Evolutionary conservation across 2,888 invertebrate species (phyloP), one percentile per base, ranked within the genome.

Genomic region (Ormia ochracea): DNA sequence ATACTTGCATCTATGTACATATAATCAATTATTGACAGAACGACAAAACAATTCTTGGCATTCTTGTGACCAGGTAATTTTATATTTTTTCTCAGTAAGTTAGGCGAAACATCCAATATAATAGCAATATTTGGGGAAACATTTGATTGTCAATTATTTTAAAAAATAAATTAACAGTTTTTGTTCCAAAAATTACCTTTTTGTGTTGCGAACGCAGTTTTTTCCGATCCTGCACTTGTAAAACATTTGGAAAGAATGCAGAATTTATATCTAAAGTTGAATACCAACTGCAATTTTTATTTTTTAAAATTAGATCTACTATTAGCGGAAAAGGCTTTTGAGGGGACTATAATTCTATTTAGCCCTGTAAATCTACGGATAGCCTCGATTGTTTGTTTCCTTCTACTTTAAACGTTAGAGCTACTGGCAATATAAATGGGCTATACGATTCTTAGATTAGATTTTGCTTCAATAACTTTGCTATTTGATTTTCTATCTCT

Each of bases 131-230:
- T n/a, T n/a, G n/a, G n/a, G n/a, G n/a, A n/a, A n/a, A n/a, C n/a
- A n/a, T n/a, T n/a, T n/a, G n/a, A n/a, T n/a, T n/a, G n/a, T n/a
- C n/a, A n/a, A n/a, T n/a, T n/a, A n/a, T n/a, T n/a, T n/a, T n/a
- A n/a, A n/a, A n/a, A n/a, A n/a, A n/a, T n/a, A n/a, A n/a, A n/a
- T n/a, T n/a, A n/a, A n/a, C n/a, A n/a, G n/a, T n/a, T n/a, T n/a
- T n/a, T n/a, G n/a, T n/a, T n/a, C n/a, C n/a, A n/a, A n/a, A 78
- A 83, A 54, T 83, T 76, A 4, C 83, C 82, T 56, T 82, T 77
- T 63, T 83, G 82, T 19, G 81, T 82, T 31, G 81, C 78, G 66
- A 83, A 82, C 66, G 54, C 82, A 26, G 82, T 83, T 52, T 82
- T 83, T 54, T 59, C 56, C 75, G 73, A 69, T 83, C 81, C 77